Percentiles rank a stretch among this genome's conserved stretches.
Conservation (phyloP, 2,888 invertebrate species). For the Diachrysia chrysitis region DNA sequence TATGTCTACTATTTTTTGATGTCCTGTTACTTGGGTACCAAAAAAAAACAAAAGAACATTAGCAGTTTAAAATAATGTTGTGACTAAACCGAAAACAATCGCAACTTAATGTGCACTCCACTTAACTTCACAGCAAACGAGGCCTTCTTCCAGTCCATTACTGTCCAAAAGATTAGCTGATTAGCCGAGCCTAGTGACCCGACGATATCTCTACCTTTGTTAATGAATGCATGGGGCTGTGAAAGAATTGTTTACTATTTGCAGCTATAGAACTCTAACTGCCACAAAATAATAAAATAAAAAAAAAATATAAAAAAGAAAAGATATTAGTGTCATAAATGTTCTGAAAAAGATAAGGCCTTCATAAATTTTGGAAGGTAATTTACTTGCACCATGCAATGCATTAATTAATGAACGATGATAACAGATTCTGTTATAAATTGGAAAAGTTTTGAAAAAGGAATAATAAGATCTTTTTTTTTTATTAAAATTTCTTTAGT, state of each 20-base stretch:
- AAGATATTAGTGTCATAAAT: neutral
- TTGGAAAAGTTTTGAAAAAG: neutral
- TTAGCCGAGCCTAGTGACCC: slow-evolving; percentile 57
- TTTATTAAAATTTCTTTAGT: too few relatives aligned
- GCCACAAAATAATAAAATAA: neutral
- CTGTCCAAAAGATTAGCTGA: slow-evolving; percentile 61
- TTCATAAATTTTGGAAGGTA: neutral
- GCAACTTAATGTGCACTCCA: slow-evolving; percentile 26
- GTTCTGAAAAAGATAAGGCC: neutral
- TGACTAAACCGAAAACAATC: slow-evolving; percentile 13
- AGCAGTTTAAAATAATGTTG: neutral
- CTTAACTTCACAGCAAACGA: slow-evolving; percentile 40
- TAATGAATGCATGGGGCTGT: slow-evolving; percentile 29
- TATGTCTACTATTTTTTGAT: too few relatives aligned
- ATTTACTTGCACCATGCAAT: neutral
- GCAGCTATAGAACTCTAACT: neutral
- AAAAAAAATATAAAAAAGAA: neutral
- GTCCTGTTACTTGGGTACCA: neutral
- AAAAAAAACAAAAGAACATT: neutral
- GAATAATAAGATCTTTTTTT: too few relatives aligned
- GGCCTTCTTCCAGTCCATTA: slow-evolving; percentile 67
- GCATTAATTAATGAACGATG: neutral
- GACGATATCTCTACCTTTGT: slow-evolving; percentile 49
- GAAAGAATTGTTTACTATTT: slow-evolving; percentile 32
- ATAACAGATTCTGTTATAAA: neutral